Percentiles rank a stretch among this genome's conserved stretches.
These are phyloP conservation scores for Casuarius casuarius DNA, from an alignment of 2,113 vertebrate genomes.

Conservation along the genomic window DNA sequence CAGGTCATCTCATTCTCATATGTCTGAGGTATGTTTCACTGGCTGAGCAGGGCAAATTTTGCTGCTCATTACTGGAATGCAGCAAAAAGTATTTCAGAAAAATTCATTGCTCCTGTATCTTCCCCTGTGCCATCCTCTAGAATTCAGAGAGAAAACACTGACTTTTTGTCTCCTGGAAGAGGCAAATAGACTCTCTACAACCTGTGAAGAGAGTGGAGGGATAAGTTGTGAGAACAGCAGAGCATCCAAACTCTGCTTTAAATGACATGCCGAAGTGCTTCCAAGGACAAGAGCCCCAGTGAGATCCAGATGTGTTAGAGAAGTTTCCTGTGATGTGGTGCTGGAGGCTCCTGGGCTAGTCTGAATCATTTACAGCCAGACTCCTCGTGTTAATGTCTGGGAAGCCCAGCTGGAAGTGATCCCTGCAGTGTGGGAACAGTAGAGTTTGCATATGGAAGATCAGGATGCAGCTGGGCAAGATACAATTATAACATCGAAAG, in stretches of 20 bases:
- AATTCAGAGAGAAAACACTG: not conserved
- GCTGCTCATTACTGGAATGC: not conserved
- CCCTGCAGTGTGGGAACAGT: not conserved
- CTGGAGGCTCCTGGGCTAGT: not conserved
- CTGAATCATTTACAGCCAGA: not conserved
- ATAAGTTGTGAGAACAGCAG: not conserved
- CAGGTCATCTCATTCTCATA: not conserved
- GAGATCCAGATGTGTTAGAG: not conserved
- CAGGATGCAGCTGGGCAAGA: not conserved
- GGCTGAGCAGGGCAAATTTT: not conserved
- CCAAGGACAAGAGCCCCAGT: not conserved
- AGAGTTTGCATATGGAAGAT: not conserved
- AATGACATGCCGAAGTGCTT: not conserved
- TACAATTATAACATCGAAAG: not conserved
- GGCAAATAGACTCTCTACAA: not conserved
- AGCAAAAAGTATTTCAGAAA: not conserved
- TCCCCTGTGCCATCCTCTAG: not conserved
- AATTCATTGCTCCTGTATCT: not conserved
- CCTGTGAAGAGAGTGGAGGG: not conserved
- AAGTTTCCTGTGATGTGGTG: not conserved
- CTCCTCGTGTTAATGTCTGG: not conserved
- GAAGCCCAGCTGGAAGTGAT: not conserved
- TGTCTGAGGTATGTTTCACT: conserved; percentile 7
- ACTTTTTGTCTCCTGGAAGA: not conserved
- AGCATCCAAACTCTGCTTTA: not conserved